phyloP scores from a whole-genome alignment of 64 coral and sea anemone genomes.

The Pocillopora verrucosa region DNA sequence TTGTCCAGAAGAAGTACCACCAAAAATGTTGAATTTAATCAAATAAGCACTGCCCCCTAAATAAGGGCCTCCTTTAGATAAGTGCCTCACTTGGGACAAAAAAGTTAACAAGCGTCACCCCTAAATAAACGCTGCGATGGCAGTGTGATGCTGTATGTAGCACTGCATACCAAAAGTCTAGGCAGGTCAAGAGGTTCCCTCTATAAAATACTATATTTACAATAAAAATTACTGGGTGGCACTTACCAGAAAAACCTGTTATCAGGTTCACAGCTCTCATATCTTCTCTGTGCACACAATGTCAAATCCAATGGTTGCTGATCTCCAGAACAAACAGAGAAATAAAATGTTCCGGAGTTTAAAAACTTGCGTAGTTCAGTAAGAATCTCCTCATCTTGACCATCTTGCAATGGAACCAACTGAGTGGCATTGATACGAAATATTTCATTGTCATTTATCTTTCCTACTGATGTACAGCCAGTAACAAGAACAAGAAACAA shows the following conservation, averaged over 20 bases:
- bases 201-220: background rate
- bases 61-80: too few relatives aligned
- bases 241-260: constrained; percentile 98
- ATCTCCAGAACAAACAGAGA: constrained; percentile 71
- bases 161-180: too few relatives aligned
- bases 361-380: constrained; percentile 88
- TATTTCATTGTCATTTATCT: constrained; percentile 89
- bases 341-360: constrained; percentile 98
- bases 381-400: constrained; percentile 70
- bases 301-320: constrained; percentile 75
- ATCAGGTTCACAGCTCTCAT: constrained; percentile 78
- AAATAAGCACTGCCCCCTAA: too few relatives aligned
- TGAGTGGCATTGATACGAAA: constrained; percentile 81
- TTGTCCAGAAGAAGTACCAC: too few relatives aligned
- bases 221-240: background rate
- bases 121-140: too few relatives aligned
- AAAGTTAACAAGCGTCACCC: too few relatives aligned
- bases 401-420: constrained; percentile 85
- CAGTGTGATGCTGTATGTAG: too few relatives aligned
- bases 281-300: constrained; percentile 77
- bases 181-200: too few relatives aligned
- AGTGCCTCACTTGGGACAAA: too few relatives aligned
- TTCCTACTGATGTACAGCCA: constrained; percentile 91
- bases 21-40: too few relatives aligned
- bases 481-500: constrained; percentile 91